Base-by-base conservation (phyloP, 1,140 invertebrate genomes). In the Lepidotrigona ventralis region DNA sequence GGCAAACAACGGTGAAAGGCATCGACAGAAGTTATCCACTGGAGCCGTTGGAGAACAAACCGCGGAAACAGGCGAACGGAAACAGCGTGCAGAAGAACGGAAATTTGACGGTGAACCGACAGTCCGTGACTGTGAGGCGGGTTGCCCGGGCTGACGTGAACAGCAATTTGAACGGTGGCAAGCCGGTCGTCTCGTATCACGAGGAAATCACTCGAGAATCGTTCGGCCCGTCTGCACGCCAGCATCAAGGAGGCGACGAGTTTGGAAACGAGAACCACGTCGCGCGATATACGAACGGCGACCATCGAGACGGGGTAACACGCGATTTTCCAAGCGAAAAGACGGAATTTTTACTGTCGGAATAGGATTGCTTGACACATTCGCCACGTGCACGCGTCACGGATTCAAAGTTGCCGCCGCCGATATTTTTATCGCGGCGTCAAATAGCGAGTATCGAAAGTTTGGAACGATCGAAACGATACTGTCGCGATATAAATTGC, bases 21-120 rank as follows among this genome's bases (percentile, higher is more conserved):
- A 96, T 97, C 86, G 97, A 98, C 94, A 96, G 96, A 81, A 97
- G 97, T 90, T 97, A 98, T 93, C 97, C 97, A 0, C 92, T 98
- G 23, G 96, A 97, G 89, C 97, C 97, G 0, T 93, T 97, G 60
- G 92, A 92, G 74, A 92, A 92, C 88, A 93, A 92, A 85, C 85
- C 93, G 60, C 94, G 94, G 85, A 93, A 92, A 69, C 92, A 93
- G 5, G 87, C 91, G 29, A 94, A 95, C 70, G 90, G 79, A 88
- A 83, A 82, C 83, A 79, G 9, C 21, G 53, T 63, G 19, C 76
- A 78, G 51, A 89, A 75, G 78, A 90, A 85, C 76, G 92, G 93
- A 54, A 93, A 92, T 90, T 92, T 90, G 64, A 90, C 88, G 66
- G 88, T 90, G 53, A 94, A 91, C 81, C 91, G 90, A 56, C 92